phyloP scores from a whole-genome alignment of 2,888 invertebrate species.

The Acrobasis consociella region DNA sequence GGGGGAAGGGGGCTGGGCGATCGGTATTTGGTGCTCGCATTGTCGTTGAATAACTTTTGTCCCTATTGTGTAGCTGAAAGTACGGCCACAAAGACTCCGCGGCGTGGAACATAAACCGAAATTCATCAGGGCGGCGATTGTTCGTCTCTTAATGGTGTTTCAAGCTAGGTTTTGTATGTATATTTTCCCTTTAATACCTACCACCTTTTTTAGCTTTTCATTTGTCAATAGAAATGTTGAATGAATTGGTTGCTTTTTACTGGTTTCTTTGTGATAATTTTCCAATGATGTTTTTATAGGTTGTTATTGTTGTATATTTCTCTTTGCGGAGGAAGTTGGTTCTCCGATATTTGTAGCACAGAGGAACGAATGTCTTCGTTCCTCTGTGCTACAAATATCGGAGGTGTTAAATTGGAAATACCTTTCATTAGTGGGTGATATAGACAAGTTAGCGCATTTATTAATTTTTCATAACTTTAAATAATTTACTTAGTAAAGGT shows the following conservation, averaged over 20 bases:
- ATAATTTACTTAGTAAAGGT: no score
- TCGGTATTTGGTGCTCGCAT: conserved; percentile 83
- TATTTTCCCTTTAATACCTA: conserved; percentile 33
- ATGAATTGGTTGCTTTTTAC: conserved; percentile 20
- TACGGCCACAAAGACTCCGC: conserved; percentile 79
- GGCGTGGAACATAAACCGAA: conserved; percentile 79
- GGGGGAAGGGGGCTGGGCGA: conserved; percentile 67
- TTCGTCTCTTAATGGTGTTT: conserved; percentile 74
- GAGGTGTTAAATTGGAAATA: no score
- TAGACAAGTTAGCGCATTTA: no score
- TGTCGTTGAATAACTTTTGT: conserved; percentile 84
- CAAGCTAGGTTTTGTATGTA: conserved; percentile 51
- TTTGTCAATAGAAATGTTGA: conserved; percentile 20
- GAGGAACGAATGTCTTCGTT: no score
- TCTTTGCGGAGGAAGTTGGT: not conserved
- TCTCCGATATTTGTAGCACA: not conserved
- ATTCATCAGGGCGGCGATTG: conserved; percentile 80
- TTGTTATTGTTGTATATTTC: not conserved
- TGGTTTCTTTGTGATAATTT: conserved; percentile 3
- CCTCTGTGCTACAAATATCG: no score
- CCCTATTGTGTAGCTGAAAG: conserved; percentile 81
- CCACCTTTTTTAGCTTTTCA: conserved; percentile 31
- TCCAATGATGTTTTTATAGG: conserved; percentile 1
- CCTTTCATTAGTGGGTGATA: no score
- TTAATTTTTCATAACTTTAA: no score